Conservation (phyloP, 2,888 invertebrate species). For the Phytoseiulus persimilis region DNA sequence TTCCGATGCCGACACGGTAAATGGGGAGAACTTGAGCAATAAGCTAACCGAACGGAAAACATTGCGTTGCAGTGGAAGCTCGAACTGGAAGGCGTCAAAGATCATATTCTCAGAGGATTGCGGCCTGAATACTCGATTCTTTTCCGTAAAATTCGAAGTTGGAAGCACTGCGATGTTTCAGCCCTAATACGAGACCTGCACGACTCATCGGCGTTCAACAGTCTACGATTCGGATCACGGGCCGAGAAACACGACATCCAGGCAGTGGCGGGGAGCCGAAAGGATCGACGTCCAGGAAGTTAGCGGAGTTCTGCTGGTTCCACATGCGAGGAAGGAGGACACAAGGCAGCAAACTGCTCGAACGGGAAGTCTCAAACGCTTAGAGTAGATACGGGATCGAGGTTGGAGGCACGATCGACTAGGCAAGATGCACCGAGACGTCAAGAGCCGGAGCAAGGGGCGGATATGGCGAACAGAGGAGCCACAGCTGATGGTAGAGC, state of each 20-base stretch:
- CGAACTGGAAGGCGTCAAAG: neutral
- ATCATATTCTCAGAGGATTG: neutral
- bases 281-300: neutral
- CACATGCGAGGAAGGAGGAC: no score
- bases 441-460: no score
- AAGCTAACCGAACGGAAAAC: neutral
- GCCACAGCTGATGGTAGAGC: no score
- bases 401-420: no score
- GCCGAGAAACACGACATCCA: no score
- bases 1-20: neutral
- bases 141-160: neutral
- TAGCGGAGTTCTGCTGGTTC: no score
- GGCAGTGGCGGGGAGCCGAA: neutral
- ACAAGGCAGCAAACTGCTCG: no score
- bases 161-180: neutral
- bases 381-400: no score
- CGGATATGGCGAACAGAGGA: no score
- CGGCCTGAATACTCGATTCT: neutral
- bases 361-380: no score
- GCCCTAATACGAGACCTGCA: neutral
- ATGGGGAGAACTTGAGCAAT: neutral
- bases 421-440: no score
- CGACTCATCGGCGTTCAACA: neutral
- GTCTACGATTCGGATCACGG: neutral
- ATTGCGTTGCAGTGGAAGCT: neutral